Conservation (phyloP, 1,140 invertebrate species). For the Telenomus remus region DNA sequence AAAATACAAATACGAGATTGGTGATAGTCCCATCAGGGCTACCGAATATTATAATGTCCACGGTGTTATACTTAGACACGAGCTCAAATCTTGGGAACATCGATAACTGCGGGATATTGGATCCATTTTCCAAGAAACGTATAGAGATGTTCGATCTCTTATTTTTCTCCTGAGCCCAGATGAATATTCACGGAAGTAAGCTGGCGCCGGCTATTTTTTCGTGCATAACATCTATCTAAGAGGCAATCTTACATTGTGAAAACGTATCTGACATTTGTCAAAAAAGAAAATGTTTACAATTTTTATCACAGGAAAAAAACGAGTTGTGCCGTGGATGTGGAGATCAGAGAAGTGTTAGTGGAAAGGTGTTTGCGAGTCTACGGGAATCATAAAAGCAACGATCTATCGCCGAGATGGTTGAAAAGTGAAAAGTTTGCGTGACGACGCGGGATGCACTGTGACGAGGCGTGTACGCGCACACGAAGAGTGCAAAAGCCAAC, state of each 20-base stretch:
- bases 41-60: conserved; percentile 27
- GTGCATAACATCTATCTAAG: neutral
- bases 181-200: conserved; percentile 26
- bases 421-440: conserved; percentile 55
- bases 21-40: conserved; percentile 25
- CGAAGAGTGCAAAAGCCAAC: conserved; percentile 35
- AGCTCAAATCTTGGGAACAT: conserved; percentile 21
- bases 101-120: conserved; percentile 10
- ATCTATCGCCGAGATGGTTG: conserved; percentile 46
- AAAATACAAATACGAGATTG: conserved; percentile 50
- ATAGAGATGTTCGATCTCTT: neutral
- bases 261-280: too few relatives aligned
- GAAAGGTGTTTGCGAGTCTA: conserved; percentile 7
- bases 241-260: neutral
- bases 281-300: neutral
- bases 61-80: conserved; percentile 34
- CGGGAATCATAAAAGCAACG: conserved; percentile 44
- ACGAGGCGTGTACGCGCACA: conserved; percentile 43
- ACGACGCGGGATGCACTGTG: conserved; percentile 49
- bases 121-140: conserved; percentile 31
- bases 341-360: too few relatives aligned
- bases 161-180: conserved; percentile 1
- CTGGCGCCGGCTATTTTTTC: neutral
- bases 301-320: neutral
- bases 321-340: too few relatives aligned